These are phyloP conservation scores for Pomacea maculata DNA, from an alignment of 1,140 invertebrate species.

Conservation along the genomic window DNA sequence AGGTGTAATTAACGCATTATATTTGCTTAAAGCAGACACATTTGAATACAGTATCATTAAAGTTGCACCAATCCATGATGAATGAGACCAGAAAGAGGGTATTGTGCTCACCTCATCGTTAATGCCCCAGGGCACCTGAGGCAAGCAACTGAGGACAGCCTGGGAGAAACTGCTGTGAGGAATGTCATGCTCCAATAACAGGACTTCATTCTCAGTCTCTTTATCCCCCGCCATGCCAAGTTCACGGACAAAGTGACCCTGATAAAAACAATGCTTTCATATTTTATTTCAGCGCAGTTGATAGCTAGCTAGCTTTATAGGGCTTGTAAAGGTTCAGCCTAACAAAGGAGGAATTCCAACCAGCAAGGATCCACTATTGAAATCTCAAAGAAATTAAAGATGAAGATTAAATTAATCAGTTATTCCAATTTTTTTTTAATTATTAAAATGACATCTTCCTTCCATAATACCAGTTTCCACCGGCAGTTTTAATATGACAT, in stretches of 20 bases:
- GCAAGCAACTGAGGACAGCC: slow-evolving; percentile 91
- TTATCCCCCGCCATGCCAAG: slow-evolving; percentile 75
- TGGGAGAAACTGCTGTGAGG: slow-evolving; percentile 95
- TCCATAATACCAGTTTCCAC: no score
- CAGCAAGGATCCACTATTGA: no score
- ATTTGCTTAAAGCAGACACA: neutral
- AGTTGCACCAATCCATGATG: neutral
- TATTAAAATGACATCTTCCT: no score
- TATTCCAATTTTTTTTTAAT: no score
- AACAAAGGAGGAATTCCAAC: no score
- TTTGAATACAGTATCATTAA: neutral
- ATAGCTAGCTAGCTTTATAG: no score
- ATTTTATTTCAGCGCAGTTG: no score
- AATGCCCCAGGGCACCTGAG: slow-evolving; percentile 89
- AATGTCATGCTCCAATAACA: slow-evolving; percentile 96
- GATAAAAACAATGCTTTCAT: neutral
- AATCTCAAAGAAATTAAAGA: no score
- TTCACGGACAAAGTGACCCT: slow-evolving; percentile 71
- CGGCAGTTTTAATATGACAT: no score
- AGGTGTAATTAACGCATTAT: neutral
- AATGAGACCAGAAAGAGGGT: neutral
- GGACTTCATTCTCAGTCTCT: slow-evolving; percentile 92
- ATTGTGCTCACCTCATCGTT: slow-evolving; percentile 75
- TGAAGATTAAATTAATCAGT: no score
- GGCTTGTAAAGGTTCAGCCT: no score